These are phyloP conservation scores for Tragelaphus scriptus DNA, from an alignment of 2,113 vertebrate genomes.

Conservation along the genomic window DNA sequence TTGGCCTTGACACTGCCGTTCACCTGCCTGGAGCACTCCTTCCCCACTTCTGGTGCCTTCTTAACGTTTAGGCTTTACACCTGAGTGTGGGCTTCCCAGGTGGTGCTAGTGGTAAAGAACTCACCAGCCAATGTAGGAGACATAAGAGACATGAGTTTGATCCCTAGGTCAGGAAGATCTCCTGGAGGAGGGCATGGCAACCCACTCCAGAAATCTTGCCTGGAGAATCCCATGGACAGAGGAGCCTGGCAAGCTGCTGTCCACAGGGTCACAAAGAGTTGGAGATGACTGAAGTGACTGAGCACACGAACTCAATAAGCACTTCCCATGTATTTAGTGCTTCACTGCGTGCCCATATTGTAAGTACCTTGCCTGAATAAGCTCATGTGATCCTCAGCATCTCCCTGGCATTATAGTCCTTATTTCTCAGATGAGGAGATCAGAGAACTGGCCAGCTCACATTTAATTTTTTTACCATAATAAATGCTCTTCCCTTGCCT, in stretches of 20 bases:
- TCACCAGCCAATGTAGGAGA: not conserved
- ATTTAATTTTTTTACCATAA: not conserved
- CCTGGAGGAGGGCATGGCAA: not conserved
- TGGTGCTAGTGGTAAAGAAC: not conserved
- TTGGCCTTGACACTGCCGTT: rapidly evolving
- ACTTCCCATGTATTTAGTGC: rapidly evolving
- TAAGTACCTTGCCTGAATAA: not conserved
- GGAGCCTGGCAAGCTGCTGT: not conserved
- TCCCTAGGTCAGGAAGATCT: not conserved
- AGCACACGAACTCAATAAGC: not conserved
- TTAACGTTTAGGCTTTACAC: not conserved
- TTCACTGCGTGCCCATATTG: not conserved
- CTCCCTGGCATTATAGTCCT: rapidly evolving
- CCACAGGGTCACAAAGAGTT: not conserved
- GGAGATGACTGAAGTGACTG: not conserved
- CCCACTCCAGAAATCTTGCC: not conserved
- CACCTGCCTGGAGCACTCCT: not conserved
- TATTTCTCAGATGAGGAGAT: not conserved
- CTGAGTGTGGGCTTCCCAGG: not conserved
- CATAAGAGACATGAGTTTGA: not conserved
- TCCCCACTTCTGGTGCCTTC: not conserved
- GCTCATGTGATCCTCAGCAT: not conserved
- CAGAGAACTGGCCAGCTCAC: not conserved
- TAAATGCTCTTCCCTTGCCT: not conserved
- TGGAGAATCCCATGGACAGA: not conserved